Conservation (phyloP, 1,140 invertebrate genomes). For the Melipona quadrifasciata region DNA sequence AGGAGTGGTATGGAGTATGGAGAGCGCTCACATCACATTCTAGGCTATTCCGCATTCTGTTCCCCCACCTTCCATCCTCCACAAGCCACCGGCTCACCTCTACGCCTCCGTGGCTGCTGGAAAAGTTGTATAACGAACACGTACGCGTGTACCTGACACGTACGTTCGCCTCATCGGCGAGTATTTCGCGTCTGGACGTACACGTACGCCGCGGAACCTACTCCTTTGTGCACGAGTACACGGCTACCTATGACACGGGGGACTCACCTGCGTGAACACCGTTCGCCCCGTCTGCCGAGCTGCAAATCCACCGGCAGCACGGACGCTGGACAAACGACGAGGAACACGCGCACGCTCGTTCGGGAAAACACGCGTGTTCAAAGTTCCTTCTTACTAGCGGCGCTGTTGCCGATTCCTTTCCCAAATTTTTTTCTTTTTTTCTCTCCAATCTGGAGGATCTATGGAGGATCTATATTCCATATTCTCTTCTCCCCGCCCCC, state of each 20-base stretch:
- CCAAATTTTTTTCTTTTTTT: neutral
- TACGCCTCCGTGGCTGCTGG: slow-evolving; percentile 73
- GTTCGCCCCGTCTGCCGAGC: neutral
- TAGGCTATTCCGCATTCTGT: slow-evolving; percentile 83
- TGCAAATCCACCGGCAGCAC: slow-evolving; percentile 39
- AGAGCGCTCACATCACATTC: slow-evolving; percentile 81
- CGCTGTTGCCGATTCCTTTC: slow-evolving; percentile 32
- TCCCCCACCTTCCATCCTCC: slow-evolving; percentile 75
- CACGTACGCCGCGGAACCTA: neutral
- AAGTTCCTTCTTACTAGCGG: slow-evolving; percentile 11
- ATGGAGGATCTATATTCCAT: too few species aligned
- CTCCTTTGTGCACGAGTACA: slow-evolving; percentile 23
- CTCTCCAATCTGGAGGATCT: neutral
- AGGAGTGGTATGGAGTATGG: slow-evolving; percentile 68
- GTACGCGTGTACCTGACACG: slow-evolving; percentile 63
- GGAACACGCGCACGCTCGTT: slow-evolving; percentile 23
- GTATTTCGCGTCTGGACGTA: slow-evolving; percentile 8
- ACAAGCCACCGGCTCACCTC: slow-evolving; percentile 75
- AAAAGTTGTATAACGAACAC: slow-evolving; percentile 76
- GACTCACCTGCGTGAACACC: slow-evolving; percentile 39
- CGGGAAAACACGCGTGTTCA: slow-evolving; percentile 1
- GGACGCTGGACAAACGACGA: slow-evolving; percentile 24
- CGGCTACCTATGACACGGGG: slow-evolving; percentile 51
- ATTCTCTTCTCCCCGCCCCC: too few species aligned
- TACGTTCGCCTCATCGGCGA: slow-evolving; percentile 44